Conservation (phyloP, 2,888 invertebrate genomes). For the Eremobia ochroleuca region DNA sequence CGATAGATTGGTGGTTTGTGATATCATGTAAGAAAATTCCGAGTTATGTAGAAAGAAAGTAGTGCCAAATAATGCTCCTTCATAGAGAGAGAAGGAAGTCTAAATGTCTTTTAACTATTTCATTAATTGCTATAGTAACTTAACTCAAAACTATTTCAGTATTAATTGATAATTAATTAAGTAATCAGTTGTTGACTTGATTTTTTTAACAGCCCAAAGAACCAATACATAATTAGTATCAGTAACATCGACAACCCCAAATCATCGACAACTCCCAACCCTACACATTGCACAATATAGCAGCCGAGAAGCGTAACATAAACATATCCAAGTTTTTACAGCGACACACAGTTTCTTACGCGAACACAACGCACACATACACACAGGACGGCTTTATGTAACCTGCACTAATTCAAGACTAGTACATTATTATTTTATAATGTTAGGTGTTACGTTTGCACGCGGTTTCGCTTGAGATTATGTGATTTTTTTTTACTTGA, state of each 20-base stretch:
- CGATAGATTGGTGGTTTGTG: conserved; percentile 17
- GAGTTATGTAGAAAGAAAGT: neutral
- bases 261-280: conserved; percentile 66
- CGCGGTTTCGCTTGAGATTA: neutral
- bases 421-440: conserved; percentile 56
- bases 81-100: neutral
- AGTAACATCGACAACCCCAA: conserved; percentile 12
- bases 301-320: conserved; percentile 80
- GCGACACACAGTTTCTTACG: conserved; percentile 45
- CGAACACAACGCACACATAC: conserved; percentile 32
- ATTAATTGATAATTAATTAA: neutral
- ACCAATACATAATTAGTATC: neutral
- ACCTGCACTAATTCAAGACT: conserved; percentile 61
- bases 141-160: neutral
- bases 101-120: neutral
- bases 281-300: conserved; percentile 81
- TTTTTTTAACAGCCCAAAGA: neutral
- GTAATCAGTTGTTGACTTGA: neutral
- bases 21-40: neutral
- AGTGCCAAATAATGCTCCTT: neutral
- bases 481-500: neutral
- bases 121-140: neutral
- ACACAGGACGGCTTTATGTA: conserved; percentile 63
- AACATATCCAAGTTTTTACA: conserved; percentile 73
- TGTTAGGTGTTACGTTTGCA: conserved; percentile 7